These are phyloP conservation scores for Dyspetes luteomarginatus DNA, from an alignment of 2,888 invertebrate species.

Conservation along the genomic window DNA sequence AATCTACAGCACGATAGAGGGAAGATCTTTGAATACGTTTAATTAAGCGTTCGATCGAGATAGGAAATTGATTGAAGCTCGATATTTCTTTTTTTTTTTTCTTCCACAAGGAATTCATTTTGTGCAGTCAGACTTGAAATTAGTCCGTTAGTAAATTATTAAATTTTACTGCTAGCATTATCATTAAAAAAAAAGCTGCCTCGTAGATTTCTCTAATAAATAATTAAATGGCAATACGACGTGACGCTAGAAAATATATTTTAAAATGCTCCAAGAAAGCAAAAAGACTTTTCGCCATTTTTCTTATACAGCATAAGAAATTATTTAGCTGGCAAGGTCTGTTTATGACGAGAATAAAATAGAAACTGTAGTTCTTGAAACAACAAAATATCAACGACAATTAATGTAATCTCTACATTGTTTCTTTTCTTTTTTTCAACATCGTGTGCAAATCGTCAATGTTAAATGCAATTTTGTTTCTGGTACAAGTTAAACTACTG, in stretches of 20 bases:
- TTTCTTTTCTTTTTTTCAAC: not conserved
- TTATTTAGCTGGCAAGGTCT: constrained; percentile 19
- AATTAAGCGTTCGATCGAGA: constrained; percentile 42
- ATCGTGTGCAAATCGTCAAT: constrained; percentile 9
- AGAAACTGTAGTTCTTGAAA: constrained; percentile 43
- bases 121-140: constrained; percentile 54
- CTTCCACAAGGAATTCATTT: constrained; percentile 21
- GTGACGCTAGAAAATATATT: constrained; percentile 38
- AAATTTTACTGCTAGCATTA: constrained; percentile 42
- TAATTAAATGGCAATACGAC: constrained; percentile 41
- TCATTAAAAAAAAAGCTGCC: constrained; percentile 41
- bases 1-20: constrained; percentile 30
- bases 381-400: constrained; percentile 45
- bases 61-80: constrained; percentile 41
- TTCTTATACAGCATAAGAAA: constrained; percentile 28
- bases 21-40: constrained; percentile 46
- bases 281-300: constrained; percentile 5
- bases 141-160: no score
- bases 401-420: constrained; percentile 4
- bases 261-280: constrained; percentile 40
- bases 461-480: constrained; percentile 50
- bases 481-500: constrained; percentile 21
- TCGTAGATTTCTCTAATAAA: constrained; percentile 41
- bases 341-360: constrained; percentile 40
- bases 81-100: not conserved